These are phyloP conservation scores for Temnopleurus reevesii DNA, from an alignment of 53 echinoderm and acorn worm species.

Conservation along the genomic window DNA sequence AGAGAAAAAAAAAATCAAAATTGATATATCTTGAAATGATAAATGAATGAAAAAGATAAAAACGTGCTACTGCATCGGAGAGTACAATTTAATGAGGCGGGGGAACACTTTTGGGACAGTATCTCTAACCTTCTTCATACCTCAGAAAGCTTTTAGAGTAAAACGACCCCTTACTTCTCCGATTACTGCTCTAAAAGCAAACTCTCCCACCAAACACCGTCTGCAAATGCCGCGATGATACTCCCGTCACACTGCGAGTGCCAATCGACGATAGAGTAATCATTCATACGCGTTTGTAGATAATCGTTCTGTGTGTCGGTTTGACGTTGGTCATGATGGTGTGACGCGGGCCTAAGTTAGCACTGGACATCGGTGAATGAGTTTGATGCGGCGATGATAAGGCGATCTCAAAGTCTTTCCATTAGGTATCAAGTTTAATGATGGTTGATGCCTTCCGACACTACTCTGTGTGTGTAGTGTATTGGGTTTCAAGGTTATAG, in stretches of 20 bases:
- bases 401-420: background rate
- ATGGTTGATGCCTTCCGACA: background rate
- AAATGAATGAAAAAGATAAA: too few relatives aligned
- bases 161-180: background rate
- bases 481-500: background rate
- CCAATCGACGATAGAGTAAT: too few relatives aligned
- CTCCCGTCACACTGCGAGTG: too few relatives aligned
- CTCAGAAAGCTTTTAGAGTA: constrained; percentile 36
- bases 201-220: background rate
- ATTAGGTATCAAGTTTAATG: background rate
- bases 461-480: background rate
- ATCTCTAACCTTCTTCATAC: background rate
- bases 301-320: too few relatives aligned
- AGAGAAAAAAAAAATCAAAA: too few relatives aligned
- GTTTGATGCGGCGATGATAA: background rate
- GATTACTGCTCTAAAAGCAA: constrained; percentile 21
- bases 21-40: too few relatives aligned
- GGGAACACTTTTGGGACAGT: background rate
- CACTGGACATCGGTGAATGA: background rate
- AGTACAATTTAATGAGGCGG: background rate
- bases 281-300: too few relatives aligned
- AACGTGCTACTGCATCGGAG: too few relatives aligned
- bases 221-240: background rate
- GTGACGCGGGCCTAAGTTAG: too few relatives aligned
- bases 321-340: too few relatives aligned